These are phyloP conservation scores for Xiphydria camelus DNA, from an alignment of 2,888 invertebrate genomes.

Conservation along the genomic window DNA sequence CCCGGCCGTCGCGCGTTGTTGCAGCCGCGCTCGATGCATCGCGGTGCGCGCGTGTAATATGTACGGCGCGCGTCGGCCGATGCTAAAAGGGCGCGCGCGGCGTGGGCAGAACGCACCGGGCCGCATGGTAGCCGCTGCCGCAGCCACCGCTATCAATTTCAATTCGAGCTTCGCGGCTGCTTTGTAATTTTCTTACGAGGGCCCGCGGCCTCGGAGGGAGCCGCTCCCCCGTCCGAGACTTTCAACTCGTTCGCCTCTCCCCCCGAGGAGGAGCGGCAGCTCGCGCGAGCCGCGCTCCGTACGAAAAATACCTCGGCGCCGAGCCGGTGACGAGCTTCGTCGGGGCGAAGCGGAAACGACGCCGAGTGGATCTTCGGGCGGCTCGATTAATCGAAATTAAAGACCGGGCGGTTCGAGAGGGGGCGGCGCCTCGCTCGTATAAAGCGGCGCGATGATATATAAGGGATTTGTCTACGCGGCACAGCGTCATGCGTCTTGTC, in stretches of 20 bases:
- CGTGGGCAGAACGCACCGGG: conserved; percentile 20
- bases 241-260: no score
- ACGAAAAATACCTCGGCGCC: no score
- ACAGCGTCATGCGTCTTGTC: conserved; percentile 55
- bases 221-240: no score
- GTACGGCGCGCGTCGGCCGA: conserved; percentile 1
- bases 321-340: no score
- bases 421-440: conserved; percentile 37
- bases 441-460: conserved; percentile 54
- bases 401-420: not conserved
- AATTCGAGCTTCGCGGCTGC: conserved; percentile 32
- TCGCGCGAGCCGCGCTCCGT: no score
- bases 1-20: conserved; percentile 1
- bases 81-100: conserved; percentile 16
- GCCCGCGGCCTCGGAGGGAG: no score
- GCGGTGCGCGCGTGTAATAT: conserved; percentile 8
- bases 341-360: no score
- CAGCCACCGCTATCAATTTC: conserved; percentile 36
- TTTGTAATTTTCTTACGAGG: conserved; percentile 25
- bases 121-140: conserved; percentile 26
- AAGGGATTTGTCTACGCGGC: conserved; percentile 57
- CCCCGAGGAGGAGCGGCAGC: no score
- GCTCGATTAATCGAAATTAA: not conserved
- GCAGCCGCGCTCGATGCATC: conserved; percentile 4
- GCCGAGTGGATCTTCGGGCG: no score